Evolutionary conservation across 2,888 invertebrate species (phyloP).

Genomic region (Belgica antarctica): DNA sequence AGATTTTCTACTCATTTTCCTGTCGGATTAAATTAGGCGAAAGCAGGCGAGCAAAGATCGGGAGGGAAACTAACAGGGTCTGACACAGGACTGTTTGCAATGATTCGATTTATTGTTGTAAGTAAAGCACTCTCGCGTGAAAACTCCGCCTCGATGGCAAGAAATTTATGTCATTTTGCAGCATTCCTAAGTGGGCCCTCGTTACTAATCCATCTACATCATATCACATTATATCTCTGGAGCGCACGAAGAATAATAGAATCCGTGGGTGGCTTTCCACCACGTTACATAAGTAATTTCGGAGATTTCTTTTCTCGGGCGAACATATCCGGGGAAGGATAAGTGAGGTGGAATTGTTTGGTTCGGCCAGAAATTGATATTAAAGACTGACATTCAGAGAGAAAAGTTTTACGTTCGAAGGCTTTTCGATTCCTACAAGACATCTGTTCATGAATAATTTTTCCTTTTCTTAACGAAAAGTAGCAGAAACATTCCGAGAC

Average conservation of each 20-base stretch:
- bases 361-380: slow-evolving; percentile 12
- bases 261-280: not conserved
- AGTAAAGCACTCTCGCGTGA: too few species aligned
- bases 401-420: not conserved
- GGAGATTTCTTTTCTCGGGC: too few species aligned
- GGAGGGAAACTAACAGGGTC: too few species aligned
- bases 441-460: slow-evolving; percentile 34
- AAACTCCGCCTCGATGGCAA: too few species aligned
- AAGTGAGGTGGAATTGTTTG: not conserved
- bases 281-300: not conserved
- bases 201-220: not conserved
- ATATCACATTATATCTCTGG: not conserved
- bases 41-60: not conserved
- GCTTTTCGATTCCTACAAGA: slow-evolving; percentile 1
- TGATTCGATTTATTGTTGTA: too few species aligned
- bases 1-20: slow-evolving; percentile 13
- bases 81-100: too few species aligned
- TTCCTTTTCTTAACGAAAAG: not conserved
- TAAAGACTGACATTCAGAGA: not conserved
- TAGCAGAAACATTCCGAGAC: not conserved
- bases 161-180: too few species aligned
- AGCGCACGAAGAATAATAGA: not conserved
- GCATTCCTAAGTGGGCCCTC: too few species aligned
- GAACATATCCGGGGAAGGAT: not conserved
- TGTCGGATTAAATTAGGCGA: slow-evolving; percentile 6